Percentiles rank a stretch among this genome's conserved stretches.
Evolutionary conservation across 2,888 invertebrate species (phyloP).

Genomic region (Ectemnius lituratus): DNA sequence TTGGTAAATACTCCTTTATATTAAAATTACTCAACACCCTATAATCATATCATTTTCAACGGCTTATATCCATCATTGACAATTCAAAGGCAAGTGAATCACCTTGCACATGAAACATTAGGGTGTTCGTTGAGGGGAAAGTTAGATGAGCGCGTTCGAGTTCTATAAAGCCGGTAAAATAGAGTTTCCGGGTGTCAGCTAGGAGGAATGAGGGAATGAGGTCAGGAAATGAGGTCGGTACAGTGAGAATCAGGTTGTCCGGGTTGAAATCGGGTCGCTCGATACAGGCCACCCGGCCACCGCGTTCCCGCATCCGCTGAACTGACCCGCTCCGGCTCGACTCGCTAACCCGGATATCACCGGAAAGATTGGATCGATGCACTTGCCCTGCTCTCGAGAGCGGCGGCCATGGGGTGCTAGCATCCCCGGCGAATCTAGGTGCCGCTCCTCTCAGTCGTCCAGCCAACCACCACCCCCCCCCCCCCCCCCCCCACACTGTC

Average conservation of each 20-base stretch:
- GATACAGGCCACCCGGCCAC: slow-evolving; percentile 71
- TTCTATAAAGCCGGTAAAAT: not conserved
- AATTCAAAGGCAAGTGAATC: too few species aligned
- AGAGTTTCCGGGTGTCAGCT: slow-evolving; percentile 15
- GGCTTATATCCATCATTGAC: too few species aligned
- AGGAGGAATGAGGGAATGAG: slow-evolving; percentile 46
- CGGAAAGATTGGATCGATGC: slow-evolving; percentile 70
- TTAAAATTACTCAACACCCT: too few species aligned
- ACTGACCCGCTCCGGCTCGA: slow-evolving; percentile 62
- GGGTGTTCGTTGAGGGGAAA: too few species aligned
- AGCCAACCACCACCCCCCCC: too few species aligned
- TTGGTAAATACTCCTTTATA: too few species aligned
- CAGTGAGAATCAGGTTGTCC: slow-evolving; percentile 66
- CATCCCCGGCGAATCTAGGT: not conserved
- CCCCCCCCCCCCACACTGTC: not conserved
- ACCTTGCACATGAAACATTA: too few species aligned
- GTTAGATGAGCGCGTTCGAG: not conserved
- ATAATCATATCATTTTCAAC: too few species aligned
- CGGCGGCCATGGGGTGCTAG: slow-evolving; percentile 39
- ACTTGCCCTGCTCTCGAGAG: slow-evolving; percentile 19
- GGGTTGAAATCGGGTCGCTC: slow-evolving; percentile 75
- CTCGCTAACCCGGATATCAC: slow-evolving; percentile 69
- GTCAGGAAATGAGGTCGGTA: slow-evolving; percentile 54
- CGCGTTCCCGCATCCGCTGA: slow-evolving; percentile 47
- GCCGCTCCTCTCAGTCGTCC: not conserved